These are phyloP conservation scores for Drosophila pseudoananassae DNA, from an alignment of 1,140 invertebrate species.

Conservation along the genomic window DNA sequence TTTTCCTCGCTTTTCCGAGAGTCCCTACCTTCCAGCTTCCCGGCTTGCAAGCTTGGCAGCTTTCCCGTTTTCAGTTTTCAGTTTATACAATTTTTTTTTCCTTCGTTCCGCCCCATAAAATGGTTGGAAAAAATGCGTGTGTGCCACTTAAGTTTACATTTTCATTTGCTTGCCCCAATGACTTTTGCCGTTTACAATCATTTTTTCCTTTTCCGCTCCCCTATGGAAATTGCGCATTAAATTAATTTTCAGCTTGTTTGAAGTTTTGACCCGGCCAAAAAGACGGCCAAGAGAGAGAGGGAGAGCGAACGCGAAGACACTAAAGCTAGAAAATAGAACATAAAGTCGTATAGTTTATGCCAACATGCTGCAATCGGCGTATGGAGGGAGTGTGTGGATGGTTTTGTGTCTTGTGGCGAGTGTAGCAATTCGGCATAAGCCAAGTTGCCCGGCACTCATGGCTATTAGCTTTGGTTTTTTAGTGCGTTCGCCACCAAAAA, in stretches of 20 bases:
- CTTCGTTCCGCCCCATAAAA: conserved; percentile 37
- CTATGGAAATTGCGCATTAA: conserved; percentile 73
- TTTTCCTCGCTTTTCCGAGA: conserved; percentile 50
- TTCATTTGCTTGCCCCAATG: conserved; percentile 77
- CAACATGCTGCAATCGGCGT: conserved; percentile 47
- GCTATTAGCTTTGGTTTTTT: conserved; percentile 80
- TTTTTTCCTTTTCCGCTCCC: conserved; percentile 57
- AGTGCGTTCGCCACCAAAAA: conserved; percentile 66
- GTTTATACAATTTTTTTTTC: conserved; percentile 7
- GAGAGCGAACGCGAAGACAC: conserved; percentile 5
- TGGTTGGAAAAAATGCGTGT: conserved; percentile 57
- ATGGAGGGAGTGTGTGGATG: conserved; percentile 17
- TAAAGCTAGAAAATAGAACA: conserved; percentile 61
- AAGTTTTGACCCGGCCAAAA: conserved; percentile 65
- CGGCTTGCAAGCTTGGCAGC: background rate
- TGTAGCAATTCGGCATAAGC: conserved; percentile 59
- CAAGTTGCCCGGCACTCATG: conserved; percentile 58
- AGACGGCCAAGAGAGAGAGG: background rate
- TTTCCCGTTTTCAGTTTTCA: background rate
- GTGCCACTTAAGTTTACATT: conserved; percentile 80
- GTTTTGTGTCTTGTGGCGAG: conserved; percentile 39
- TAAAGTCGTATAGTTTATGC: conserved; percentile 74
- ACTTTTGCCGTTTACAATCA: conserved; percentile 80
- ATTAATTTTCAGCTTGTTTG: conserved; percentile 81
- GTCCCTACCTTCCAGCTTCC: background rate